These are phyloP conservation scores for Pseudochirops corinnae DNA, from an alignment of 2,797 vertebrate genomes.

Conservation along the genomic window DNA sequence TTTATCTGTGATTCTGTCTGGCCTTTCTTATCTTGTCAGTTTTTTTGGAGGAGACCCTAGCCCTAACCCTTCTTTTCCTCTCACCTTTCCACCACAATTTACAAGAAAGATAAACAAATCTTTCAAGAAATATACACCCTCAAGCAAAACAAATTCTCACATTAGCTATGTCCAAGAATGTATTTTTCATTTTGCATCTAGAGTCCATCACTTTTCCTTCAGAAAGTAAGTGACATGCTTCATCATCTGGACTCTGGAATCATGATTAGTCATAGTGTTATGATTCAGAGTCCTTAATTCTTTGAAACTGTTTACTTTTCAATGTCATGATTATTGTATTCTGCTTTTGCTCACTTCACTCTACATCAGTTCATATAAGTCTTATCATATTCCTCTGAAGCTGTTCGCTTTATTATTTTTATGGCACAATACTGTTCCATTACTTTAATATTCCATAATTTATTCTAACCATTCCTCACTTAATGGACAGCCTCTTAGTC, in stretches of 20 bases:
- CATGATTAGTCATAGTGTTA: background rate
- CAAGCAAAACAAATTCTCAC: background rate
- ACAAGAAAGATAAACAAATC: background rate
- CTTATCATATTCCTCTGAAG: no score
- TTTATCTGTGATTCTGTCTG: background rate
- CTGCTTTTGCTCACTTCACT: no score
- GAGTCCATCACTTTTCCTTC: background rate
- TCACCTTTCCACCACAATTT: background rate
- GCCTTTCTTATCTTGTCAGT: background rate
- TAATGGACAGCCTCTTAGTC: background rate
- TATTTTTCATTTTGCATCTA: background rate
- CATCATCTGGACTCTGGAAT: background rate
- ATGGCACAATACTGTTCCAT: background rate
- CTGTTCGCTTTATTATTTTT: background rate
- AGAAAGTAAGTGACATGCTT: background rate
- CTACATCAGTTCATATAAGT: no score
- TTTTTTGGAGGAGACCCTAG: background rate
- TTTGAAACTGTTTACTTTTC: no score
- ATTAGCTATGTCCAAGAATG: background rate
- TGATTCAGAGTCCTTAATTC: background rate
- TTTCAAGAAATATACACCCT: background rate
- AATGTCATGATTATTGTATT: no score
- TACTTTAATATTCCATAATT: background rate
- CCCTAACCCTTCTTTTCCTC: background rate
- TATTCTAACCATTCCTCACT: background rate